Evolutionary conservation across 2,797 vertebrate genomes (phyloP).

Genomic region (Chelmon rostratus): DNA sequence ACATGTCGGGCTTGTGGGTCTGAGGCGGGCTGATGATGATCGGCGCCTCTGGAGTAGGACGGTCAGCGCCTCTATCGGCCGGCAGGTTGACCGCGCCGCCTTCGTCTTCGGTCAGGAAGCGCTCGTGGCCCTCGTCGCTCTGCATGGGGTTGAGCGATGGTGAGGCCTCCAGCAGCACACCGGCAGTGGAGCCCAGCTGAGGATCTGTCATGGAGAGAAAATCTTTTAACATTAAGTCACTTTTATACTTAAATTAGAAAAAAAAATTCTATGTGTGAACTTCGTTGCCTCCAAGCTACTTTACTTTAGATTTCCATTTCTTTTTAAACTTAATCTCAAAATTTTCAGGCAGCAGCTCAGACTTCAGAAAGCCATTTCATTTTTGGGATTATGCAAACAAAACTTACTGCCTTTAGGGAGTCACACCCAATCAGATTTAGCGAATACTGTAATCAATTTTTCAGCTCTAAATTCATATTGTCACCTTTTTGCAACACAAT

Average conservation of each 20-base stretch:
- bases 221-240: neutral
- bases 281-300: no score
- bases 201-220: constrained; percentile 75
- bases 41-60: constrained; percentile 91
- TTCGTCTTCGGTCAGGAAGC: constrained; percentile 61
- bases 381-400: no score
- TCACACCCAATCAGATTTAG: neutral
- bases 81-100: constrained; percentile 39
- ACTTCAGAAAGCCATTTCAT: no score
- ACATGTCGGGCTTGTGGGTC: constrained; percentile 91
- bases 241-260: no score
- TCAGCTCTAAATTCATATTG: neutral
- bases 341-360: no score
- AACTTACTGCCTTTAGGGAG: no score
- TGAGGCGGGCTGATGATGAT: constrained; percentile 96
- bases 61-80: constrained; percentile 65
- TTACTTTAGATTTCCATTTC: no score
- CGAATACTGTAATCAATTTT: neutral
- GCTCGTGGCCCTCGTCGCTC: constrained; percentile 81
- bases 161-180: constrained; percentile 50
- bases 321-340: no score
- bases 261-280: no score
- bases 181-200: constrained; percentile 59
- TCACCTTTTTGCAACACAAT: neutral
- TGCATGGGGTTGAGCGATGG: constrained; percentile 80